Evolutionary conservation across 1,140 invertebrate species (phyloP).

Genomic region (Spodoptera litura): DNA sequence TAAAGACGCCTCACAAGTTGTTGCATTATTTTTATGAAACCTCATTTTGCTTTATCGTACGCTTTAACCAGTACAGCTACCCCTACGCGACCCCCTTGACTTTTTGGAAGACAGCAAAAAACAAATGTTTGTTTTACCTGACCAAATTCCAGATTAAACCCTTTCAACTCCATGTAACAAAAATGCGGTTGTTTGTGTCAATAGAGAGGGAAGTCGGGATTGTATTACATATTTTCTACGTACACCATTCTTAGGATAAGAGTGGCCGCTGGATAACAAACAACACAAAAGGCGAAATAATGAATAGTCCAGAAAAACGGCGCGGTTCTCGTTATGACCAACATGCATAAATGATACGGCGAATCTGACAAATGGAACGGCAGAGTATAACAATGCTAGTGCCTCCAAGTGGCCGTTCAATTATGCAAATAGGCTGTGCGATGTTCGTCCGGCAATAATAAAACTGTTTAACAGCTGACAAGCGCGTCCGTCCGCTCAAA

Average conservation of each 20-base stretch:
- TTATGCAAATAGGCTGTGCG: constrained; percentile 83
- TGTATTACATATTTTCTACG: constrained; percentile 65
- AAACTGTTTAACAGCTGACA: constrained; percentile 85
- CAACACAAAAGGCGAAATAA: constrained; percentile 80
- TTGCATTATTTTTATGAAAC: constrained; percentile 23
- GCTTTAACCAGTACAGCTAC: constrained; percentile 8
- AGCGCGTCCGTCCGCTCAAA: constrained; percentile 64
- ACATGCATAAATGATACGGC: constrained; percentile 85
- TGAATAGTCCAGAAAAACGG: constrained; percentile 83
- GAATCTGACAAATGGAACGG: constrained; percentile 85
- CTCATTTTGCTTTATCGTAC: background rate
- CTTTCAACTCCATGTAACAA: constrained; percentile 72
- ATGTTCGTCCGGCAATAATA: constrained; percentile 83
- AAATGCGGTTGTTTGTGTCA: constrained; percentile 69
- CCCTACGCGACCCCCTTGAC: constrained; percentile 47
- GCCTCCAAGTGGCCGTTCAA: constrained; percentile 84
- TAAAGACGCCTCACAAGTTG: background rate
- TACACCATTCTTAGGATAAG: constrained; percentile 65
- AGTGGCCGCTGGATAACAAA: constrained; percentile 71
- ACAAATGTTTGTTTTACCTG: constrained; percentile 71
- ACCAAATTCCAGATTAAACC: constrained; percentile 71
- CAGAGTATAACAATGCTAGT: constrained; percentile 85
- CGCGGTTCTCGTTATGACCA: constrained; percentile 79
- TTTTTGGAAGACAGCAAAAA: constrained; percentile 64
- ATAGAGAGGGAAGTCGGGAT: constrained; percentile 65